Percentiles rank a stretch among this genome's conserved stretches.
These are phyloP conservation scores for Meteorus cinctellus DNA, from an alignment of 2,888 invertebrate species.

Conservation along the genomic window DNA sequence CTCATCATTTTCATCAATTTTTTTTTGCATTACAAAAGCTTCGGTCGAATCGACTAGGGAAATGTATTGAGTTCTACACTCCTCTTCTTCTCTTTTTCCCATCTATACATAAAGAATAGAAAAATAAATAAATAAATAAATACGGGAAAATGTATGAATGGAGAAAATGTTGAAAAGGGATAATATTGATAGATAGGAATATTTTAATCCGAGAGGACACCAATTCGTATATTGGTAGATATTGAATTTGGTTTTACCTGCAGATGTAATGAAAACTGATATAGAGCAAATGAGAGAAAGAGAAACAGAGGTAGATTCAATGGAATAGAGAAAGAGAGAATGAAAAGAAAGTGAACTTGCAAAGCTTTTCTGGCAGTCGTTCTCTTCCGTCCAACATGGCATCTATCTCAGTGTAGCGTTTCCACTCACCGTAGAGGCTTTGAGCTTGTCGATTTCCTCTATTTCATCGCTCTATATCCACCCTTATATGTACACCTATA, in stretches of 20 bases:
- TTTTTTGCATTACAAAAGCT: neutral
- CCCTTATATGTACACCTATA: neutral
- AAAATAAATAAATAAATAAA: neutral
- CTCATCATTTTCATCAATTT: neutral
- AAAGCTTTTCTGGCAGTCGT: slow-evolving; percentile 35
- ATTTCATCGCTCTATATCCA: slow-evolving; percentile 13
- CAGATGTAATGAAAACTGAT: slow-evolving; percentile 34
- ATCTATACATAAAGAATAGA: neutral
- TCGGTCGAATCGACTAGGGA: neutral
- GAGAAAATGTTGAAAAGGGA: slow-evolving; percentile 4
- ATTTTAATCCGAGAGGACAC: slow-evolving; percentile 6
- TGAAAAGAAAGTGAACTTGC: neutral
- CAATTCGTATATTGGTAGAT: slow-evolving; percentile 43
- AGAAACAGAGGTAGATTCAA: neutral
- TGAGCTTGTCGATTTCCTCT: slow-evolving; percentile 31
- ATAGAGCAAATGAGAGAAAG: slow-evolving; percentile 21
- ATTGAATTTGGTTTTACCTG: slow-evolving; percentile 53
- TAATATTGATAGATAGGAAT: slow-evolving; percentile 24
- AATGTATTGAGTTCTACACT: neutral
- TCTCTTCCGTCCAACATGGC: slow-evolving; percentile 28
- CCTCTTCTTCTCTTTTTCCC: neutral
- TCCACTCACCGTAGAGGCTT: slow-evolving; percentile 1
- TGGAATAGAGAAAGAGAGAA: neutral
- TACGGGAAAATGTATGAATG: neutral
- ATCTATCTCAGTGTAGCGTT: neutral